Evolutionary conservation across 2,888 invertebrate genomes (phyloP).

Genomic region (Eupithecia pulchellata): DNA sequence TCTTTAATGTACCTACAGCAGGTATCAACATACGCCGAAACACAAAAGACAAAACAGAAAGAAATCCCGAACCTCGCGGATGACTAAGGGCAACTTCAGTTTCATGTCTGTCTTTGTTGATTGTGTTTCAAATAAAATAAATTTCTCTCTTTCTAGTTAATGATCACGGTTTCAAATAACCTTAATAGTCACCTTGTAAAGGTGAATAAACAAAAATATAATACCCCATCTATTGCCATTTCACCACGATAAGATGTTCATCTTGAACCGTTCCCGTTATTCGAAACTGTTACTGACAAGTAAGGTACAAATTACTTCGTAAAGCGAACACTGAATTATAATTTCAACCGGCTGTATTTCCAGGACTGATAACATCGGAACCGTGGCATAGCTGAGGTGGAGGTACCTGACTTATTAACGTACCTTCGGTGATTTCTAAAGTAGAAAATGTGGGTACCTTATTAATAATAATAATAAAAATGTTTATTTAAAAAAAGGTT

Average conservation of each 20-base stretch:
- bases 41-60: neutral
- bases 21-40: too few species aligned
- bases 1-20: neutral
- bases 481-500: too few species aligned
- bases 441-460: too few species aligned
- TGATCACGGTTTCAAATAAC: neutral
- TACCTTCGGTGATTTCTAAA: too few species aligned
- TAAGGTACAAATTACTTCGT: slow-evolving; percentile 30
- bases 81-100: neutral
- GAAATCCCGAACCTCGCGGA: neutral
- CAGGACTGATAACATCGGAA: slow-evolving; percentile 37
- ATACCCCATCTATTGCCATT: neutral
- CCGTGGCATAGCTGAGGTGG: slow-evolving; percentile 4
- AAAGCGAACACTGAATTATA: slow-evolving; percentile 39
- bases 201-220: neutral
- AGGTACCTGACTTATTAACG: slow-evolving; percentile 5
- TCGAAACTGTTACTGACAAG: slow-evolving; percentile 19
- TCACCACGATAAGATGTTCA: neutral
- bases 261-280: neutral
- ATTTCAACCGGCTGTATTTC: slow-evolving; percentile 39
- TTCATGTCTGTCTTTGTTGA: too few species aligned
- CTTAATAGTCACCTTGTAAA: neutral
- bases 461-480: too few species aligned
- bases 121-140: too few species aligned
- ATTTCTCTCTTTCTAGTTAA: too few species aligned